Conservation (phyloP, 2,797 vertebrate genomes). For the Acanthornis magna region DNA sequence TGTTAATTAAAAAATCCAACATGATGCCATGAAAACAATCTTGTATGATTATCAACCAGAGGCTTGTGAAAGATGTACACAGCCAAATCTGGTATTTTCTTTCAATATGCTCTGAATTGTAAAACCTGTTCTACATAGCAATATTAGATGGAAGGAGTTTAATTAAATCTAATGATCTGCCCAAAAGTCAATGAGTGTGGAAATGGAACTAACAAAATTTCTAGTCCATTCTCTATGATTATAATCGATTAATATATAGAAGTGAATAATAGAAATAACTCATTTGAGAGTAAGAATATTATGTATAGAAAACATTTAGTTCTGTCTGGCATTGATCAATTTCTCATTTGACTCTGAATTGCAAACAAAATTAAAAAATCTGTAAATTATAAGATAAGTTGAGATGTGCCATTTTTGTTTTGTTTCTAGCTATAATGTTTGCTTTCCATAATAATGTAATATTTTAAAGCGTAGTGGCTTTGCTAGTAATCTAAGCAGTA, state of each 20-base stretch:
- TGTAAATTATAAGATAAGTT: neutral
- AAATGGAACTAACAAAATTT: slow-evolving; percentile 25
- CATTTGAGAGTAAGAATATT: neutral
- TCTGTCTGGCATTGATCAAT: neutral
- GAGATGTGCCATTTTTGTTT: neutral
- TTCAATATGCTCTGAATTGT: neutral
- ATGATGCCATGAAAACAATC: neutral
- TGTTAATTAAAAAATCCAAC: slow-evolving; percentile 20
- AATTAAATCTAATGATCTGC: slow-evolving; percentile 54
- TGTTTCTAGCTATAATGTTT: neutral
- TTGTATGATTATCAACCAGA: neutral
- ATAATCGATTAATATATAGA: slow-evolving; percentile 16
- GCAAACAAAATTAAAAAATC: neutral
- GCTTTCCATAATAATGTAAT: neutral
- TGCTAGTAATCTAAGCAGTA: neutral
- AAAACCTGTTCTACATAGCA: neutral
- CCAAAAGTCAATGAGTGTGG: slow-evolving; percentile 21
- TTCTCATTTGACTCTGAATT: neutral
- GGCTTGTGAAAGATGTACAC: neutral
- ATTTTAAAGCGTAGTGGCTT: neutral
- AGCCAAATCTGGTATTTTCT: neutral
- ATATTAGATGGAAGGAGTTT: slow-evolving; percentile 24
- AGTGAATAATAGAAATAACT: slow-evolving; percentile 12
- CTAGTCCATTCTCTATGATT: slow-evolving; percentile 34
- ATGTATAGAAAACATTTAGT: neutral